Evolutionary conservation across 37 sponge, comb jelly and placozoan genomes (phyloP), one percentile per base, ranked within the genome.

Genomic region (Ephydatia muelleri): DNA sequence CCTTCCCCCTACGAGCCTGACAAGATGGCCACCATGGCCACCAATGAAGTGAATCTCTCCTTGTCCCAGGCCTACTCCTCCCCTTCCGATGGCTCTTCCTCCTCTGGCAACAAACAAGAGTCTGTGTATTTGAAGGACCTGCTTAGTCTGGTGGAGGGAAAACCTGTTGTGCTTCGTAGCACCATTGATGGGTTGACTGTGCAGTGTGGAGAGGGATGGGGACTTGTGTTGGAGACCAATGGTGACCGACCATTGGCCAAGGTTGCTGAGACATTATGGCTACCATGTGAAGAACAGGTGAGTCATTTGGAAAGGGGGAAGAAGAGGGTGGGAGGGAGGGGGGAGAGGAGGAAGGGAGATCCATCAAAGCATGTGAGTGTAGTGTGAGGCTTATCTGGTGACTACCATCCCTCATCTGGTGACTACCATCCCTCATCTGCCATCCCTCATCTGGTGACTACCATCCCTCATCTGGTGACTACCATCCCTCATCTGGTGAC

Each of bases 211-310:
- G 76, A n/a, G 38, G 19, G 70, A 49, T 76, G 85, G 79, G 2
- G 85, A 84, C 9, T 64, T 72, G 79, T 94, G 94, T 65, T 94
- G 94, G 94, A 68, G 89, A 22, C 73, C 84, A 38, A 94, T 94
- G 94, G 88, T 87, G 27, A 90, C 88, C 65, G 80, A 82, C 13
- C 91, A 94, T 80, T 94, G 94, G 94, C 94, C 94, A 14, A 68
- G 35, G 34, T 80, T 94, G 11, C 82, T 94, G 23, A 26, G 49
- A 19, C 69, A 73, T 35, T 81, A 73, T 64, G 84, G 80, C 49
- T 82, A 67, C 67, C 22, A 38, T 0, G 79, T 75, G 26, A 74
- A 67, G n/a, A 80, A 77, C 47, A 65, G 82, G 85, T 94, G 16
- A 38, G 64, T 83, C 9, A 12, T n/a, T 34, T 5, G 34, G 40